Base-by-base conservation (phyloP, 2,113 vertebrate genomes). In the Lepus timidus region DNA sequence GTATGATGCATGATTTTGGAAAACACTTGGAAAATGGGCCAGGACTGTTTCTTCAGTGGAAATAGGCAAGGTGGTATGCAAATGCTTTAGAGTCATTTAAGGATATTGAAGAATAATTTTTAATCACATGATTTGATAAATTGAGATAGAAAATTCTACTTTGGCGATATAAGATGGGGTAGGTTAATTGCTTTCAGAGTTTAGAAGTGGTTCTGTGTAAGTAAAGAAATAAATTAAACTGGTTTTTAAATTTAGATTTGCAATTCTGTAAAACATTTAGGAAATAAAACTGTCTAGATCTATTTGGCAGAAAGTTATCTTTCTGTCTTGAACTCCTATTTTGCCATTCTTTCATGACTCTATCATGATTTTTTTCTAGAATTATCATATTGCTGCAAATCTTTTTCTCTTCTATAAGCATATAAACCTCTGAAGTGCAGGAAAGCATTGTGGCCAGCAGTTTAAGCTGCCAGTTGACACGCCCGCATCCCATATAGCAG, bases 241-340 rank as follows among this genome's bases (percentile, higher is more conserved):
- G 14, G 51, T 68, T 94, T 93, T 62, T 90, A 88, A 91, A 92
- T 94, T 95, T 97, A 96, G 80, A 96, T 97, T 96, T 96, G 80
- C 90, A 91, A 51, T 62, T 95, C 80, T 93, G 80, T 93, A 94
- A 96, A 97, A 94, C 55, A 36, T 86, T 96, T 90, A 89, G 76
- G 25, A 97, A 95, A 93, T 92, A 96, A 89, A 93, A 65, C 70
- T 23, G 71, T 93, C 93, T 96, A 85, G 55, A 92, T 83, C 87
- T 73, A 92, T 88, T 96, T 89, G 92, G 68, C 76, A 93, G 27
- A 85, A 80, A 93, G 78, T 39, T 78, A 68, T 95, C 67, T 85
- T 96, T 92, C 62, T 81, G 93, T 93, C 74, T 85, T 76, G 64
- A 95, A 93, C 80, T 96, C 90, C 61, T 76, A 94, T 49, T 96